A percentile compares a stretch with the other conserved stretches of the same genome.
These are phyloP conservation scores for Peromyscus attwateri DNA, from an alignment of 2,797 vertebrate species.

Conservation along the genomic window DNA sequence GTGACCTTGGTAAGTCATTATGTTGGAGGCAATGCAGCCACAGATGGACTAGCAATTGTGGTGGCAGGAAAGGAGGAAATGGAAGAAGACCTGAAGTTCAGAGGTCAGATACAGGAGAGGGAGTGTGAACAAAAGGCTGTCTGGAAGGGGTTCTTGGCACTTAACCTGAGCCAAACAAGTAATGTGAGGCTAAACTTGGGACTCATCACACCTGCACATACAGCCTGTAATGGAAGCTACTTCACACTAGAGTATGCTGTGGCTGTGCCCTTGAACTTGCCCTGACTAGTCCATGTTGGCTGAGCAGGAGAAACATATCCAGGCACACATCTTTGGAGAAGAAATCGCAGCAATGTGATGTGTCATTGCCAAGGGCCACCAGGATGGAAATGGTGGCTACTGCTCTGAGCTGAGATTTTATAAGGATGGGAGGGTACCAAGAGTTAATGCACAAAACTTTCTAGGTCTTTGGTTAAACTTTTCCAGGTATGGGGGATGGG, in stretches of 20 bases:
- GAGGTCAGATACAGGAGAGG: not conserved
- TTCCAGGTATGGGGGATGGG: slow-evolving; percentile 69
- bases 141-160: slow-evolving; percentile 1
- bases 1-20: not conserved
- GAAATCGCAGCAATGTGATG: not conserved
- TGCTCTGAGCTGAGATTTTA: slow-evolving; percentile 14
- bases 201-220: not conserved
- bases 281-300: not conserved
- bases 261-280: not conserved
- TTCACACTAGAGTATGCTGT: not conserved
- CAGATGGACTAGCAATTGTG: not conserved
- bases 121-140: not conserved
- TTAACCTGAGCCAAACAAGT: not conserved
- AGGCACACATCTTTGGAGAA: not conserved
- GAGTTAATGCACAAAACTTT: slow-evolving; percentile 60
- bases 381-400: not conserved
- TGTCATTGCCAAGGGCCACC: not conserved
- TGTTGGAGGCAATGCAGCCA: not conserved
- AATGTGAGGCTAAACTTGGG: not conserved
- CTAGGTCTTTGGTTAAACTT: slow-evolving; percentile 44
- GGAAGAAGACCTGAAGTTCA: not conserved
- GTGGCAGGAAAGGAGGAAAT: not conserved
- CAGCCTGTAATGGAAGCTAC: not conserved
- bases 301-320: not conserved
- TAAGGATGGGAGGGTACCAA: not conserved